Conservation (phyloP, 2,113 vertebrate species). For the Cheilinus undulatus region DNA sequence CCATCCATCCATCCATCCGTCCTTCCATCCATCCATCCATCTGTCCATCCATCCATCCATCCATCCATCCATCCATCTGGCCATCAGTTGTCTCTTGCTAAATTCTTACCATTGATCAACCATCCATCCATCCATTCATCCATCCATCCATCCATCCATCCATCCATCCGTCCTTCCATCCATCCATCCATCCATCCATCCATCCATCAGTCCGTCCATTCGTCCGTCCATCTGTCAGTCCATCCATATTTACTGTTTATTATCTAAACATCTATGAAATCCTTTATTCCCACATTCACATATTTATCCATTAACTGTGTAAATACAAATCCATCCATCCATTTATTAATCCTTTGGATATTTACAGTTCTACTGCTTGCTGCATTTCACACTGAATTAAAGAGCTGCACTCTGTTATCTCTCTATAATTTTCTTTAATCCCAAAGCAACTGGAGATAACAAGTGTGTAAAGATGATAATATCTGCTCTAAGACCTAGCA, state of each 20-base stretch:
- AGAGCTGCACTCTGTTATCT: neutral
- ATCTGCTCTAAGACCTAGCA: conserved; percentile 15
- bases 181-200: neutral
- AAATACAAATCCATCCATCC: neutral
- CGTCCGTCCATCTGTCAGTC: neutral
- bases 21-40: neutral
- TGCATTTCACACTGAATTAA: neutral
- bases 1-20: neutral
- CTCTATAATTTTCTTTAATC: conserved; percentile 11
- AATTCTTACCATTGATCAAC: neutral
- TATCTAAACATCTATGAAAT: too few species aligned
- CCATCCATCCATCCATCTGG: neutral
- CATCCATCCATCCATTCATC: neutral
- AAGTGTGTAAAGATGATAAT: conserved; percentile 19
- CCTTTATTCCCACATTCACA: too few species aligned
- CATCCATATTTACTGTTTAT: neutral
- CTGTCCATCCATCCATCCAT: neutral
- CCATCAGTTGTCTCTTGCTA: too few species aligned
- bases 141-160: neutral
- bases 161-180: neutral
- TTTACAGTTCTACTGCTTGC: too few species aligned
- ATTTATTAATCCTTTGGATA: neutral
- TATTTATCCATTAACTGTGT: too few species aligned
- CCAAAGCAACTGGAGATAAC: conserved; percentile 15
- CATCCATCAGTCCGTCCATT: too few species aligned